Evolutionary conservation across 1,140 invertebrate species (phyloP).

Genomic region (Apolygus lucorum): DNA sequence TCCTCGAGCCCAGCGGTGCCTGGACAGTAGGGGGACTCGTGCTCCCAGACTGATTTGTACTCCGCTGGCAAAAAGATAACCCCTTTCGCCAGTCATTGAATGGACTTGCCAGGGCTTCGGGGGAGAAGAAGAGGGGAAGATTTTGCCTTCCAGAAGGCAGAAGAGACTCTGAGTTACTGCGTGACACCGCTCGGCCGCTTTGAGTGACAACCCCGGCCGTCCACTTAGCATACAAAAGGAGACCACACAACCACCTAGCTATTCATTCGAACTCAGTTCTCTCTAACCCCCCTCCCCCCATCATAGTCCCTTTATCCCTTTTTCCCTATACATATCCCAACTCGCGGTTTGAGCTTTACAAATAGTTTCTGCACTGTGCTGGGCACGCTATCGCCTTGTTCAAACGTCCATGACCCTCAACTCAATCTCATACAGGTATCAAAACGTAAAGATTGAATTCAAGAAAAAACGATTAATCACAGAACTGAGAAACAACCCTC

Average conservation of each 20-base stretch:
- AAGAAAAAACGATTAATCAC: no score
- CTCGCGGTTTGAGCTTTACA: conserved; percentile 8
- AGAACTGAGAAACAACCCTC: no score
- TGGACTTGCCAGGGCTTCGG: conserved; percentile 1
- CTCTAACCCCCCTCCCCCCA: not conserved
- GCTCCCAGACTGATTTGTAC: conserved; percentile 15
- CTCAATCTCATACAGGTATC: no score
- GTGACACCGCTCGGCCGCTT: conserved; percentile 9
- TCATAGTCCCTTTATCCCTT: not conserved
- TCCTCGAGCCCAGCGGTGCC: no score
- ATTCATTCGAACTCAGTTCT: conserved; percentile 2
- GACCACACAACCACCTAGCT: conserved; percentile 9
- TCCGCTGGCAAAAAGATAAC: conserved; percentile 13
- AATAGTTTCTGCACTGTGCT: conserved; percentile 9
- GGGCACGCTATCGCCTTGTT: no score
- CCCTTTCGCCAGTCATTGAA: conserved; percentile 15
- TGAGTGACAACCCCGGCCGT: conserved; percentile 10
- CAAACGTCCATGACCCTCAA: no score
- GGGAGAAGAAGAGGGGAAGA: not conserved
- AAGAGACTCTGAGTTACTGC: conserved; percentile 5
- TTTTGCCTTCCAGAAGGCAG: not conserved
- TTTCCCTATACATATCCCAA: not conserved
- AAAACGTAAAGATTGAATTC: no score
- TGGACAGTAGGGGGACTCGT: not conserved
- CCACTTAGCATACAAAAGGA: conserved; percentile 16